These are phyloP conservation scores for Hypolimnas misippus DNA, from an alignment of 2,888 invertebrate species.

Conservation along the genomic window DNA sequence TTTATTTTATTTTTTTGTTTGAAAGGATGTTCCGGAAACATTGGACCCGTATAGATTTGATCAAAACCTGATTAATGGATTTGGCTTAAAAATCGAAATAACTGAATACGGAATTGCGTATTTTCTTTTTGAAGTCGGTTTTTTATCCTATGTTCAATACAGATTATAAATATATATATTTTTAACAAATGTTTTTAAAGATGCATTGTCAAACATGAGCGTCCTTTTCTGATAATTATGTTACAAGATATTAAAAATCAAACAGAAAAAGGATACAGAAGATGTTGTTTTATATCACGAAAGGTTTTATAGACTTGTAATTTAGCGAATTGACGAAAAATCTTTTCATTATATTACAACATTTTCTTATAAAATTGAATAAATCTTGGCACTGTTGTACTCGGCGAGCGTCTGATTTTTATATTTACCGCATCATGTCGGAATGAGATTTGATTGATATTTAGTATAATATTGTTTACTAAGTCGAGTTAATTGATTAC, in stretches of 20 bases:
- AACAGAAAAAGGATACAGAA: slow-evolving; percentile 10
- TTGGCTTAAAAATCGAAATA: too few species aligned
- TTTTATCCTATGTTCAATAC: too few species aligned
- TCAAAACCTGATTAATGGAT: too few species aligned
- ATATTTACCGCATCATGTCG: slow-evolving; percentile 64
- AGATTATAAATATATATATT: not conserved
- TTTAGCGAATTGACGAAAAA: not conserved
- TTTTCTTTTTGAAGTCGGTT: too few species aligned
- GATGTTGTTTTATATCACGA: slow-evolving; percentile 24
- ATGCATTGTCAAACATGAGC: slow-evolving; percentile 21
- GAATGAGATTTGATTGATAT: slow-evolving; percentile 55
- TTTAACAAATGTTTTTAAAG: slow-evolving; percentile 4
- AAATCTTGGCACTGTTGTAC: slow-evolving; percentile 61
- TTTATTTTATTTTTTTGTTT: too few species aligned
- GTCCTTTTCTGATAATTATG: slow-evolving; percentile 18
- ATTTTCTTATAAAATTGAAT: slow-evolving; percentile 29
- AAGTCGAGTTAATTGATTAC: slow-evolving; percentile 5
- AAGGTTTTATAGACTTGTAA: not conserved
- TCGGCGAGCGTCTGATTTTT: slow-evolving; percentile 71
- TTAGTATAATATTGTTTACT: not conserved
- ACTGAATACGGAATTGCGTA: too few species aligned
- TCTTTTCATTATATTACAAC: slow-evolving; percentile 12
- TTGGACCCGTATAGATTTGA: too few species aligned
- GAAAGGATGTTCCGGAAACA: too few species aligned
- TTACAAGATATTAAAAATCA: slow-evolving; percentile 3